Base-by-base conservation (phyloP, 2,888 invertebrate species). In the Mylabris sibirica region DNA sequence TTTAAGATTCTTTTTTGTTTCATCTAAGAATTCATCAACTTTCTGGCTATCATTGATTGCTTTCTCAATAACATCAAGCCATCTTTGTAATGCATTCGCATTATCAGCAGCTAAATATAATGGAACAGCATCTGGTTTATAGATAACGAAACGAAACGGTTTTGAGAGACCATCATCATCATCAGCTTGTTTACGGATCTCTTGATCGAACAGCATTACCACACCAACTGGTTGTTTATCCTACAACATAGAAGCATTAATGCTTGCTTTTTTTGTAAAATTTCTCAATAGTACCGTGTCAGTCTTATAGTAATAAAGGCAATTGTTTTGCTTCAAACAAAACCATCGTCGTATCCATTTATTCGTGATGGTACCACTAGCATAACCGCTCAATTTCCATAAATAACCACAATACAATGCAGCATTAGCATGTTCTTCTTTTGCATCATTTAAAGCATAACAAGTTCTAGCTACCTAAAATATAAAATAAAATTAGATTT, bases 221-320 rank as follows among this genome's bases (percentile, higher is more conserved):
- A 96, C 96, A 72, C 97, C 97, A 59, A 96, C 92, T 67, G 96
- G 96, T 84, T 94, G 94, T 70, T 92, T 90, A 81, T 94, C 94
- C 95, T 93, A 81, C 12, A 81, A 77, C 2, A 14, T 38, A 17
- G 0, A 3, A 44, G 44, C 17, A 44, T 38, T 12, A 35, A 12
- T 38, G 38, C 11, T 38, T 38, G 5, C 12, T 9, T 11, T 34
- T 34, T 5, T 34, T 8, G 8, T 34, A 6, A 26, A 3, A 8
- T 8, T 35, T 35, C 9, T 35, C 8, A 11, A 35, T 14, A 41
- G 1, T 85, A 96, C 96, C 84, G 92, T 88, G 85, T 96, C 95
- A 79, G 93, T 93, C 88, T 97, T 97, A 86, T 97, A 98, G 86
- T 94, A 97, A 85, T 97, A 98, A 72, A 98, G 89, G 86, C 96